Evolutionary conservation across 2,113 vertebrate species (phyloP).

Genomic region (Apodemus speciosus): DNA sequence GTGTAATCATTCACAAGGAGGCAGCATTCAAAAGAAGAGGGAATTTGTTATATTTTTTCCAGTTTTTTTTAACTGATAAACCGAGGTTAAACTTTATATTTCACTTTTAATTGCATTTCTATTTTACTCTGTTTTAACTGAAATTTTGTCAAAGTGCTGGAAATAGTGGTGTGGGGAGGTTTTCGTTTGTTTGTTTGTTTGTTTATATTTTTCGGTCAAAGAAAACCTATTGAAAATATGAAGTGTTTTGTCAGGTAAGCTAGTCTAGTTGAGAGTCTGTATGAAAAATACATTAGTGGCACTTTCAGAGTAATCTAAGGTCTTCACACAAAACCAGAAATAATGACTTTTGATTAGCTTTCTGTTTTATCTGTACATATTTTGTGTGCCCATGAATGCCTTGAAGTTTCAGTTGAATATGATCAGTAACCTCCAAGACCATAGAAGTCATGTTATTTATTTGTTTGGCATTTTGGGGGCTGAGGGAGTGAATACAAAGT

Average conservation of each 20-base stretch:
- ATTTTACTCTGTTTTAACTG: background rate
- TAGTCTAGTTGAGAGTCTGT: background rate
- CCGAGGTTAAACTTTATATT: constrained; percentile 2
- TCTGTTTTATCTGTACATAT: background rate
- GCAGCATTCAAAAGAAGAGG: background rate
- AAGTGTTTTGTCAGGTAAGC: background rate
- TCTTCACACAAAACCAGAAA: background rate
- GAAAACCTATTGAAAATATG: background rate
- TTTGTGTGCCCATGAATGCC: background rate
- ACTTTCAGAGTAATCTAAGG: background rate
- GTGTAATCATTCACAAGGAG: background rate
- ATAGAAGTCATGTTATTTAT: background rate
- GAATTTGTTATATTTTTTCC: background rate
- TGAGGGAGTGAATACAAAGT: background rate
- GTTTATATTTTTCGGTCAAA: background rate
- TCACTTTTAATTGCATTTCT: background rate
- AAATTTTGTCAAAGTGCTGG: background rate
- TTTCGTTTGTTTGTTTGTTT: background rate
- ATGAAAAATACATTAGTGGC: background rate
- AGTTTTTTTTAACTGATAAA: constrained; percentile 3
- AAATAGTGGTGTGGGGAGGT: background rate
- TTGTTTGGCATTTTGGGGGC: background rate
- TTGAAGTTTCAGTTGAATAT: background rate
- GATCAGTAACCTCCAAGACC: background rate
- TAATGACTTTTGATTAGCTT: background rate